phyloP scores from a whole-genome alignment of 1,140 invertebrate species.

The Drosophila chauvacae region DNA sequence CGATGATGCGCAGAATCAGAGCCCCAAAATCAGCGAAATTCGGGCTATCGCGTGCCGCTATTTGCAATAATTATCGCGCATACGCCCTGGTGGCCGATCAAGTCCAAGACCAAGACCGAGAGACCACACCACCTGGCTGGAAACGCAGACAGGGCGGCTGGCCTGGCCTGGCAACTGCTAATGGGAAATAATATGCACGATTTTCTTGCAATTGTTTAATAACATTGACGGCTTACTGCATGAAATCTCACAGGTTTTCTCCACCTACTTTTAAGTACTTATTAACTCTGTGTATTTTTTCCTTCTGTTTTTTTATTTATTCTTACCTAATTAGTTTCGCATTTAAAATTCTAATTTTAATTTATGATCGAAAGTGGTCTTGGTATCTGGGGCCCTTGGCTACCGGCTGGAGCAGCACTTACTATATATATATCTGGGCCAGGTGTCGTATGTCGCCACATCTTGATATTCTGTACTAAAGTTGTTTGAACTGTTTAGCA shows the following conservation, averaged over 20 bases:
- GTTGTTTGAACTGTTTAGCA: constrained; percentile 64
- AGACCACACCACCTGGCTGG: constrained; percentile 34
- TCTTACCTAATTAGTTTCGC: constrained; percentile 65
- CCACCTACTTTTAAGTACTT: constrained; percentile 32
- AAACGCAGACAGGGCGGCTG: constrained; percentile 1
- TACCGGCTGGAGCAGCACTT: constrained; percentile 42
- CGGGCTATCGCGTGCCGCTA: constrained; percentile 31
- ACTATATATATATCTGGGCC: constrained; percentile 47
- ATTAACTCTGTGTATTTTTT: constrained; percentile 22
- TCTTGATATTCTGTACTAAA: constrained; percentile 18
- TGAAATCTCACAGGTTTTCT: constrained; percentile 79
- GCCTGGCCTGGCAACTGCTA: constrained; percentile 50
- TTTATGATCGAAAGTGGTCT: constrained; percentile 79
- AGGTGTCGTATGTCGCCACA: constrained; percentile 55
- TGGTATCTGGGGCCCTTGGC: constrained; percentile 44
- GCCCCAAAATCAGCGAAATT: constrained; percentile 5
- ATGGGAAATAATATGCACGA: constrained; percentile 60
- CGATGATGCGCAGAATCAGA: constrained; percentile 48
- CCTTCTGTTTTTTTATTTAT: constrained; percentile 1
- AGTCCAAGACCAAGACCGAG: constrained; percentile 9
- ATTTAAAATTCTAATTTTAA: constrained; percentile 81
- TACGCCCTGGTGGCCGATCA: constrained; percentile 45
- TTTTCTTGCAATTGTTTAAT: constrained; percentile 73
- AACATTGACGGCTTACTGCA: constrained; percentile 56
- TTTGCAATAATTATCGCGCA: constrained; percentile 50